Percentiles rank a stretch among this genome's conserved stretches.
Conservation (phyloP, 2,888 invertebrate species). For the Teleiodes luculella region DNA sequence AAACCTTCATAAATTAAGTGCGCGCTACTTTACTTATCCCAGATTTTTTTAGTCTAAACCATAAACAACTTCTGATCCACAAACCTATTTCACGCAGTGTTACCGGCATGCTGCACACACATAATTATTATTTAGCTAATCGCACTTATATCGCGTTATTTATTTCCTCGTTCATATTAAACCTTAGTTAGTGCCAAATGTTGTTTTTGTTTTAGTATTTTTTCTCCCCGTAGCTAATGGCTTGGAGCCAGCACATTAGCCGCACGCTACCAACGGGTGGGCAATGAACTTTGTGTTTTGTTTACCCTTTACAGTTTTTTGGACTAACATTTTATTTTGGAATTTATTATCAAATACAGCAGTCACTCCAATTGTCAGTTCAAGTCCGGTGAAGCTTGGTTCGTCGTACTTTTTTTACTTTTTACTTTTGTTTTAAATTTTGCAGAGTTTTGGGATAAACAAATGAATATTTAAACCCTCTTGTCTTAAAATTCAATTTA, state of each 20-base stretch:
- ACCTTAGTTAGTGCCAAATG: constrained; percentile 15
- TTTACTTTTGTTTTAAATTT: too few species aligned
- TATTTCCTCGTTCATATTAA: background rate
- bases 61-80: background rate
- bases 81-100: constrained; percentile 1
- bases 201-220: constrained; percentile 2
- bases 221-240: constrained; percentile 7
- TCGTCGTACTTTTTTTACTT: too few species aligned
- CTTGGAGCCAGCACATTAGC: constrained; percentile 6
- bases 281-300: constrained; percentile 18
- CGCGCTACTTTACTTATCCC: too few species aligned
- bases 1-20: too few species aligned
- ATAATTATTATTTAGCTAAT: background rate
- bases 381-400: too few species aligned
- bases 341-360: too few species aligned
- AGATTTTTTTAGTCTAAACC: background rate
- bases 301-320: constrained; percentile 14
- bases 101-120: background rate
- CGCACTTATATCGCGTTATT: background rate
- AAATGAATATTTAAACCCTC: too few species aligned
- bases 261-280: constrained; percentile 12
- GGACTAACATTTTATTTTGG: background rate
- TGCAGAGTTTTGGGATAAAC: too few species aligned
- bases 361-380: too few species aligned
- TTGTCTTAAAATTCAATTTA: too few species aligned